phyloP scores from a whole-genome alignment of 2,888 invertebrate genomes.

The Chelonus formosanus region DNA sequence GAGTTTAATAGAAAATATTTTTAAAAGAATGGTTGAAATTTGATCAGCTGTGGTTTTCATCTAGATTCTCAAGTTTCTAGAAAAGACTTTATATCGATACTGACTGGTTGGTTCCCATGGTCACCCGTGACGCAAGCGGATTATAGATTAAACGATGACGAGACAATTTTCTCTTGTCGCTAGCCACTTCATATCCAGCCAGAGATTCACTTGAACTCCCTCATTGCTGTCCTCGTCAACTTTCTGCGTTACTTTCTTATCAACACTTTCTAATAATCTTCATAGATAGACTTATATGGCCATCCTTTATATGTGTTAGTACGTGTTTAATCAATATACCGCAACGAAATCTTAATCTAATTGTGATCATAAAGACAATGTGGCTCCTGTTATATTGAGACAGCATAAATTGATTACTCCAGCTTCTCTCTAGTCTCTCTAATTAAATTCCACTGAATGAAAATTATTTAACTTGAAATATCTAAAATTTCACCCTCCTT shows the following conservation, averaged over 20 bases:
- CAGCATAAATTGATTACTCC: too few species aligned
- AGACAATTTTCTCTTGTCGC: slow-evolving; percentile 36
- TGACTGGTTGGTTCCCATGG: slow-evolving; percentile 33
- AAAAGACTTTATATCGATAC: slow-evolving; percentile 25
- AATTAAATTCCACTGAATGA: too few species aligned
- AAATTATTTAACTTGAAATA: too few species aligned
- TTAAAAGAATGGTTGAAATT: slow-evolving; percentile 1
- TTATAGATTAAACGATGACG: slow-evolving; percentile 44
- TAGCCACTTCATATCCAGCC: slow-evolving; percentile 4
- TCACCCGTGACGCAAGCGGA: slow-evolving; percentile 35
- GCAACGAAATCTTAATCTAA: too few species aligned
- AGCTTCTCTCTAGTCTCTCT: too few species aligned
- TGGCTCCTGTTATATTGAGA: too few species aligned
- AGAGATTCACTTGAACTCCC: slow-evolving; percentile 17
- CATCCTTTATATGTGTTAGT: neutral
- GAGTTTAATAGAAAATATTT: too few species aligned
- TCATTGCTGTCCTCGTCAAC: slow-evolving; percentile 5
- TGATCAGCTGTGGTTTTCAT: slow-evolving; percentile 5
- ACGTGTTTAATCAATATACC: too few species aligned
- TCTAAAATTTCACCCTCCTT: too few species aligned
- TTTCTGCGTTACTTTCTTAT: slow-evolving; percentile 5
- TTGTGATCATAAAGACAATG: too few species aligned
- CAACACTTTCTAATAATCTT: too few species aligned
- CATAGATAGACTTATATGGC: too few species aligned
- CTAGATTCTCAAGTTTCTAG: neutral